Base-by-base conservation (phyloP, 2,888 invertebrate genomes). In the Phaonia tiefii region DNA sequence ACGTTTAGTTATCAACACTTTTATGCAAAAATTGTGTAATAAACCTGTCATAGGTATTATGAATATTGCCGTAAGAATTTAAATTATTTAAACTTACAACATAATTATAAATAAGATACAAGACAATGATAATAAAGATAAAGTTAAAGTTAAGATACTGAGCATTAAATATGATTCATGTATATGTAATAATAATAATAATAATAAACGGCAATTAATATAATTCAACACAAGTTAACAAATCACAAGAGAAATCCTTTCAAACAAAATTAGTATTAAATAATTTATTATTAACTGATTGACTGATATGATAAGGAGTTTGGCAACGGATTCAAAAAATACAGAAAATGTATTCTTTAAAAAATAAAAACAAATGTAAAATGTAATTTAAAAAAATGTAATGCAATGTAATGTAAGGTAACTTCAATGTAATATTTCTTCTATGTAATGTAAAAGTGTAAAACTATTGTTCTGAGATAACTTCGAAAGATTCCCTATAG, bases 211-310 rank as follows among this genome's bases (percentile, higher is more conserved):
- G 49, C 10, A 49, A 20, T 49, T 5, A 10, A 31, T 31, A 54
- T 71, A 31, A 46, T 31, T 75, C 70, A 71, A 77, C 71, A 60
- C 15, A 78, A 81, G 54, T 75, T 70, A 75, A 78, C 60, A 78
- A 46, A 75, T 66, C 0, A 72, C 60, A 78, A 72, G 10, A 76
- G 25, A 67, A 69, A 25, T 54, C 42, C 22, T 39, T 42, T 54
- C 0, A 49, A 63, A 31, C 10, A 63, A 63, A 20, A 51, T 37
- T 51, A 58, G 26, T 31, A n/a, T 56, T 13, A 49, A 20, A 31
- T 8, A 31, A 37, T 54, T n/a, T 44, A 54, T 39, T 46, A 31
- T 44, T 67, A 70, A 67, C 22, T 67, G 73, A 54, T 73, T n/a
- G n/a, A n/a, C 66, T 44, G n/a, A 46, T 13, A 39, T 51, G 17